phyloP scores from a whole-genome alignment of 2,113 vertebrate species.

The Tetraodon nigroviridis region DNA sequence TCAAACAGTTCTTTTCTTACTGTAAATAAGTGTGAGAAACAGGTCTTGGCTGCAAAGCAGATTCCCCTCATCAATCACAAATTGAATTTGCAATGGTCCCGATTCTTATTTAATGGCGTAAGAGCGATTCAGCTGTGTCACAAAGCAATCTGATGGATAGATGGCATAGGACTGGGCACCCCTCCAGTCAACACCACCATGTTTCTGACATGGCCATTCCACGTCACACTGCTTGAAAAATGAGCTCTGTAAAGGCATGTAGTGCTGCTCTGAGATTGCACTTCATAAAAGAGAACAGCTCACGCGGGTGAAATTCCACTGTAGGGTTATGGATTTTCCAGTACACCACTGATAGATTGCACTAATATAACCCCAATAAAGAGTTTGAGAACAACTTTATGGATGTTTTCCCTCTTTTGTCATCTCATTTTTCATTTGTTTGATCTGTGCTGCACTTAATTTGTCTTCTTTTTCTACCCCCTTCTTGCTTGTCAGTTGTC shows the following conservation, averaged over 20 bases:
- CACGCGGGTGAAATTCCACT: slow-evolving; percentile 88
- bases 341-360: slow-evolving; percentile 95
- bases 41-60: slow-evolving; percentile 37
- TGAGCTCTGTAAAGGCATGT: slow-evolving; percentile 79
- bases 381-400: slow-evolving; percentile 90
- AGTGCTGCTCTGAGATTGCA: slow-evolving; percentile 83
- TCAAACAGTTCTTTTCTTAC: slow-evolving; percentile 11
- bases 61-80: slow-evolving; percentile 60
- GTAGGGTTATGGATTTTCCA: slow-evolving; percentile 96
- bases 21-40: slow-evolving; percentile 44
- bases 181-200: slow-evolving; percentile 73
- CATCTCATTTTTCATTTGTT: slow-evolving; percentile 57
- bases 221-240: slow-evolving; percentile 89
- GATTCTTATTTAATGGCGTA: slow-evolving; percentile 73
- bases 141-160: slow-evolving; percentile 82
- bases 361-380: slow-evolving; percentile 99
- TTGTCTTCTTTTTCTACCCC: slow-evolving; percentile 42
- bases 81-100: slow-evolving; percentile 53
- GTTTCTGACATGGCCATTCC: slow-evolving; percentile 93
- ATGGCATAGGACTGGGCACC: slow-evolving; percentile 67
- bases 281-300: slow-evolving; percentile 91
- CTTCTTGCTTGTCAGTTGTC: slow-evolving; percentile 47
- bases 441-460: slow-evolving; percentile 57
- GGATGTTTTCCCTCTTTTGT: slow-evolving; percentile 73
- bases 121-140: slow-evolving; percentile 70